Evolutionary conservation across 2,797 vertebrate genomes (phyloP), one percentile per base, ranked within the genome.

Genomic region (Benthosema pterotum): DNA sequence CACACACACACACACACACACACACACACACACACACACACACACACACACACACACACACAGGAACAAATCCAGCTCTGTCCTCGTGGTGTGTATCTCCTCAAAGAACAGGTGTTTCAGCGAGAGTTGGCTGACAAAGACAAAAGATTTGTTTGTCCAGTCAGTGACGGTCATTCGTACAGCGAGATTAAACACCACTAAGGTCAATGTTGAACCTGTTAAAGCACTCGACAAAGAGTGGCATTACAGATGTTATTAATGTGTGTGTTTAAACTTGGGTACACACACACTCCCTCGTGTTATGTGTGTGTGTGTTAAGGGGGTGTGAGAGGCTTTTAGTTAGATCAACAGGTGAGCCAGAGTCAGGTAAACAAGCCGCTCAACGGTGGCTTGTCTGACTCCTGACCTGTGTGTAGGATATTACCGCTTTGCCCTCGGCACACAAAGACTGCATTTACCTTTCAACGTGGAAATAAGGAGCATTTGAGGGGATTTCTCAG

Each of bases 221-320:
- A 87, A 89, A 90, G 85, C 86, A 86, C 89, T 91, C 43, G 62
- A 90, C 86, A 85, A 77, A 84, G 87, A 84, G 86, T 74, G 85
- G 71, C 79, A 78, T 87, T 89, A 87, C 71, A 79, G 87, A 66
- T 72, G 84, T 90, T 91, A 93, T 93, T 91, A 91, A 93, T 92
- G 90, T 92, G 89, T 92, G 83, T 90, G 80, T 87, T 89, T 89
- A 83, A 88, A 89, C 80, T 89, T 62, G 74, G 83, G 22, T 25
- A 25, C 78, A 88, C 78, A 87, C 74, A 86, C 16, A 28, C 43
- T 17, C 72, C 71, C 73, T 70, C 60, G 13, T 71, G 65, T 52
- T 72, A 42, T 19, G 47, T 57, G 22, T 57, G 57, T 52, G 72
- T 66, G 63, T 54, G 49, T 74, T 52, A 79, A 78, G 75, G 82